A percentile compares a stretch with the other conserved stretches of the same genome.
Evolutionary conservation across 1,140 invertebrate species (phyloP).

Genomic region (Rhizoglyphus robini): DNA sequence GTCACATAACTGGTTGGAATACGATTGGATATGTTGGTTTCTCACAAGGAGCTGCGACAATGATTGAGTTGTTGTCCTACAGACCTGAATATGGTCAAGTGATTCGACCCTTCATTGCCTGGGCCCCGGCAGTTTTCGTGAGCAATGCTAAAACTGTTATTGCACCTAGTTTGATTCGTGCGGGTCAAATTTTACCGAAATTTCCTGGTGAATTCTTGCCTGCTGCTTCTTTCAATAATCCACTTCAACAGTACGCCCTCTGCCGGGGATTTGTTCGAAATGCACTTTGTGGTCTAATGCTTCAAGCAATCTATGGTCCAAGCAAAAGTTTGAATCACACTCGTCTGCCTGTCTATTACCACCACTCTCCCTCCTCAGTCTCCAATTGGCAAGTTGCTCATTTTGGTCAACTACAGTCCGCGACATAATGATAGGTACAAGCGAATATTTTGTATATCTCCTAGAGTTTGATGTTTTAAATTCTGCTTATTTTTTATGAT

Average conservation of each 20-base stretch:
- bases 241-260: too few relatives aligned
- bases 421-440: neutral
- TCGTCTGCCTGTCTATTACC: neutral
- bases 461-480: too few relatives aligned
- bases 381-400: constrained; percentile 5
- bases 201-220: too few relatives aligned
- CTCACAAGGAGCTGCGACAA: constrained; percentile 49
- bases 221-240: too few relatives aligned
- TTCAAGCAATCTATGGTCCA: neutral
- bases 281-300: neutral
- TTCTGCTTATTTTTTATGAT: too few relatives aligned
- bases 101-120: constrained; percentile 37
- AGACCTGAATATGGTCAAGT: constrained; percentile 51
- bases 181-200: neutral
- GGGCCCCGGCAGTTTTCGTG: constrained; percentile 61
- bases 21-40: constrained; percentile 51
- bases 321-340: neutral
- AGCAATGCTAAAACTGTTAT: constrained; percentile 45
- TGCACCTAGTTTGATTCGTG: neutral
- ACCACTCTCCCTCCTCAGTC: neutral
- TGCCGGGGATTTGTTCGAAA: neutral
- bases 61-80: constrained; percentile 46
- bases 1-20: constrained; percentile 39
- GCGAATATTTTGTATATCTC: too few relatives aligned
- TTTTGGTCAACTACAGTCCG: constrained; percentile 15